Evolutionary conservation across 2,888 invertebrate genomes (phyloP).

Genomic region (Gari tellinella): DNA sequence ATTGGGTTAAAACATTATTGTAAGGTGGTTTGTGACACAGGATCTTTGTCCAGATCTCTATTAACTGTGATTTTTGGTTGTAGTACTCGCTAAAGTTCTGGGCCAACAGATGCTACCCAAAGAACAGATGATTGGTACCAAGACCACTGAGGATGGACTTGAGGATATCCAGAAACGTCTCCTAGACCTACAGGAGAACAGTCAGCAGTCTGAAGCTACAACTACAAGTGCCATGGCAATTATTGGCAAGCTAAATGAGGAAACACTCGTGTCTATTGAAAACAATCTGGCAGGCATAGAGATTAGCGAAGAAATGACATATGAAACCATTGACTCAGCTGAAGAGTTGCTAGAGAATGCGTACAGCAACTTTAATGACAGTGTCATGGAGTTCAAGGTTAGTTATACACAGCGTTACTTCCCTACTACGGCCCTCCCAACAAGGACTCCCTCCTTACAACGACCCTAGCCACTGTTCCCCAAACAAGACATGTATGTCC

Average conservation of each 20-base stretch:
- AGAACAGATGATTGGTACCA: conserved; percentile 37
- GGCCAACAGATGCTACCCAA: conserved; percentile 85
- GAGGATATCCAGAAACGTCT: conserved; percentile 78
- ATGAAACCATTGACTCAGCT: conserved; percentile 32
- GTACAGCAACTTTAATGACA: conserved; percentile 23
- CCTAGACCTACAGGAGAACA: conserved; percentile 75
- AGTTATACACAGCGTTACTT: too few relatives aligned
- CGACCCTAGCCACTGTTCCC: too few relatives aligned
- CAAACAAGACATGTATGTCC: too few relatives aligned
- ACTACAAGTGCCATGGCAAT: conserved; percentile 68
- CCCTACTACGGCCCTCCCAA: too few relatives aligned
- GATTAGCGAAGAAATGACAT: conserved; percentile 49
- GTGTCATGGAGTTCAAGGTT: conserved; percentile 33
- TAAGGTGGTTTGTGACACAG: too few relatives aligned
- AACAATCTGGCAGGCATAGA: conserved; percentile 64
- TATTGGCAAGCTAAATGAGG: conserved; percentile 59
- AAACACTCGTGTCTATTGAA: conserved; percentile 75
- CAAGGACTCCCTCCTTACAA: too few relatives aligned
- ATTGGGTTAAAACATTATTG: too few relatives aligned
- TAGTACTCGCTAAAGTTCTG: conserved; percentile 84
- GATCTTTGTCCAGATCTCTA: too few relatives aligned
- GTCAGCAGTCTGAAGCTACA: conserved; percentile 60
- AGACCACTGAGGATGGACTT: conserved; percentile 73
- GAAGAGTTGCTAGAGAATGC: conserved; percentile 27
- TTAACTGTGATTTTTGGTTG: too few relatives aligned